Base-by-base conservation (phyloP, 2,888 invertebrate genomes). In the Lapara coniferarum region DNA sequence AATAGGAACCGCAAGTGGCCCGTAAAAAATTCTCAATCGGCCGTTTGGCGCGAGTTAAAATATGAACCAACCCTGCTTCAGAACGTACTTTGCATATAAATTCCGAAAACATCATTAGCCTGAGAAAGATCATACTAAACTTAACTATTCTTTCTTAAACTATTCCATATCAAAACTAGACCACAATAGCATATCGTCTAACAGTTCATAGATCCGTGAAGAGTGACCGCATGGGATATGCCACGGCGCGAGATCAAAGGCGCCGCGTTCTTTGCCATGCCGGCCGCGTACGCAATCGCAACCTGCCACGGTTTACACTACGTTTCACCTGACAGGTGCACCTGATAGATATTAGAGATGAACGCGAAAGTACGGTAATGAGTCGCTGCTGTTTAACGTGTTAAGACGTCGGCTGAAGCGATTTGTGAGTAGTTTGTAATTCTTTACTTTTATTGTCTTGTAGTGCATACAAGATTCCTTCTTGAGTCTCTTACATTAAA, bases 211-310 rank as follows among this genome's bases (percentile, higher is more conserved):
- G 87, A 88, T 86, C 86, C 86, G 88, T 87, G 83, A 85, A 86
- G 83, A 86, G 80, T 83, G 84, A 82, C 85, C 86, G 79, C 86
- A 83, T 83, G 84, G 85, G 86, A 68, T 90, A 90, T 89, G 90
- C 88, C 91, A 91, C 89, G 90, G 81, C 86, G 87, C 68, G 70
- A 63, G 63, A 88, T 90, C 88, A 90, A 90, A 90, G 80, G 78
- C 67, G 80, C 88, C 89, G 89, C 85, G 66, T 66, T 69, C 69
- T 83, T 83, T 82, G 80, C 85, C 78, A 84, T 81, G 85, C 86
- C 84, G 84, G 78, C 83, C 75, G 83, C 85, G 84, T 84, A 81
- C 79, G 83, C 83, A 79, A 76, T 77, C 77, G 70, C 68, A 66
- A 66, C 66, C 66, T 75, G 78, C 78, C 79, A 78, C 77, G 86